A percentile compares a stretch with the other conserved stretches of the same genome.
These are phyloP conservation scores for Drosophila pachea DNA, from an alignment of 1,140 invertebrate genomes.

Conservation along the genomic window DNA sequence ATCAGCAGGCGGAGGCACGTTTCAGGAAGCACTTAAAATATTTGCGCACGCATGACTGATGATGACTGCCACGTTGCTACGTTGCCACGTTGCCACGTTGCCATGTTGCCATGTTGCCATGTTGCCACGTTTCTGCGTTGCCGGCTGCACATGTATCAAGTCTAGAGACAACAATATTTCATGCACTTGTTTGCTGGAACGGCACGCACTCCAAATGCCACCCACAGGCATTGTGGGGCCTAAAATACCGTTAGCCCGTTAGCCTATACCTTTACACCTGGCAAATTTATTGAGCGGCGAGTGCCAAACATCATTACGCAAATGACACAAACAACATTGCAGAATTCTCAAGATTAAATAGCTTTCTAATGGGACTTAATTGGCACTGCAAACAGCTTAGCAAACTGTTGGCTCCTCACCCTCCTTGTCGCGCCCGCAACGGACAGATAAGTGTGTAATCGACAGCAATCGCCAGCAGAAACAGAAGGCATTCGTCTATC, in stretches of 20 bases:
- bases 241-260: constrained; percentile 5
- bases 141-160: constrained; percentile 22
- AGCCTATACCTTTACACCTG: constrained; percentile 11
- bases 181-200: constrained; percentile 47
- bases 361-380: constrained; percentile 46
- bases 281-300: constrained; percentile 55
- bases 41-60: constrained; percentile 75
- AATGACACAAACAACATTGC: constrained; percentile 44
- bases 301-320: constrained; percentile 48
- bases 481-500: background rate
- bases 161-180: constrained; percentile 44
- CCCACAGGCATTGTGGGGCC: constrained; percentile 59
- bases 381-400: constrained; percentile 52
- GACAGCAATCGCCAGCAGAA: background rate
- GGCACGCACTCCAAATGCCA: constrained; percentile 44
- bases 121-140: constrained; percentile 1
- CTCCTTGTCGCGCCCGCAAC: no score
- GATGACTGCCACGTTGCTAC: constrained; percentile 31
- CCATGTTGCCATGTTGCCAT: background rate
- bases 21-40: constrained; percentile 75
- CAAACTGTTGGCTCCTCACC: constrained; percentile 4
- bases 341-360: constrained; percentile 45
- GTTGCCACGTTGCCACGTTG: constrained; percentile 6
- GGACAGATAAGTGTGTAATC: constrained; percentile 11
- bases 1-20: constrained; percentile 46